Evolutionary conservation across 2,113 vertebrate genomes (phyloP).

Genomic region (Castor canadensis): DNA sequence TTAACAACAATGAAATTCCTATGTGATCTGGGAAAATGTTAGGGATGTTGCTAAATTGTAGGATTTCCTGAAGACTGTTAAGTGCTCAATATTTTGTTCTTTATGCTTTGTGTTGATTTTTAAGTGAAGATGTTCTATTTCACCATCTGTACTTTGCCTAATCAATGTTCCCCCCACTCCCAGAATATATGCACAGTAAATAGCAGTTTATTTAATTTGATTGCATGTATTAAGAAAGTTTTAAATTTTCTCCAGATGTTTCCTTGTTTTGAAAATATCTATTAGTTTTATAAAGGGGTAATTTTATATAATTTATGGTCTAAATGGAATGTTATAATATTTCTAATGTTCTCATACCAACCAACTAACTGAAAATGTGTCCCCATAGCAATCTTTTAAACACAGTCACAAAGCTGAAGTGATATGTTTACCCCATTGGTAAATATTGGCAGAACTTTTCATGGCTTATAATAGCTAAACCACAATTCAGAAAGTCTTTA

Average conservation of each 20-base stretch:
- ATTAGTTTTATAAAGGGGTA: not conserved
- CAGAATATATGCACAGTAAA: conserved; percentile 13
- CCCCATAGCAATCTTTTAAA: not conserved
- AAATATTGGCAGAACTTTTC: conserved; percentile 8
- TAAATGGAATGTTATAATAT: not conserved
- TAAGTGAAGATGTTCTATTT: not conserved
- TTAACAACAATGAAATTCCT: not conserved
- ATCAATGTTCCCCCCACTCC: not conserved
- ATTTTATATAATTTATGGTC: conserved; percentile 24
- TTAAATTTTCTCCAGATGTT: conserved; percentile 6
- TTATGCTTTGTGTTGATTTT: not conserved
- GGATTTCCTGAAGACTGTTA: not conserved
- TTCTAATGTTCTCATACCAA: conserved; percentile 24
- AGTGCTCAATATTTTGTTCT: not conserved
- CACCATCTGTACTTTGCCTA: not conserved
- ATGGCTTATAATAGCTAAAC: conserved; percentile 45
- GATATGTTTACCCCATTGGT: not conserved
- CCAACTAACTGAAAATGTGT: conserved; percentile 24
- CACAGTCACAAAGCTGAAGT: conserved; percentile 48
- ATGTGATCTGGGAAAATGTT: not conserved
- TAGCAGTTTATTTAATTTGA: conserved; percentile 49
- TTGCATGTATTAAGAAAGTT: not conserved
- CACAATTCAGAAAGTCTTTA: not conserved
- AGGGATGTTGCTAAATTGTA: not conserved
- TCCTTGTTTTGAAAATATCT: conserved; percentile 37